Conservation (phyloP, 2,888 invertebrate species). For the Drosophila lutescens region DNA sequence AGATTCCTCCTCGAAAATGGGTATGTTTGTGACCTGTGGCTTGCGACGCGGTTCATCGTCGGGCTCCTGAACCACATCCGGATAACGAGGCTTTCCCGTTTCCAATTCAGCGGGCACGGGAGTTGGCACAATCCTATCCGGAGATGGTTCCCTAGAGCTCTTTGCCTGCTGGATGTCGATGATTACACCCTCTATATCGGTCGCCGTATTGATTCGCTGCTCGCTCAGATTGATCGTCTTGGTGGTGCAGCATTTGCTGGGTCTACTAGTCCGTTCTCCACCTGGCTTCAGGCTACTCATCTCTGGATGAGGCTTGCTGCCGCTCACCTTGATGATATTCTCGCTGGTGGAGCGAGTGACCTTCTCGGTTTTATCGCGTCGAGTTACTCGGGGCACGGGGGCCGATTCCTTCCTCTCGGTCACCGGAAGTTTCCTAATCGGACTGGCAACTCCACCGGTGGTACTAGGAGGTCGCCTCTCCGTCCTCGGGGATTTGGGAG, state of each 20-base stretch:
- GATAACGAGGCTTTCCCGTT: slow-evolving; percentile 88
- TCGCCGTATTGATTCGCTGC: slow-evolving; percentile 80
- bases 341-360: slow-evolving; percentile 87
- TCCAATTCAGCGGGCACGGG: slow-evolving; percentile 86
- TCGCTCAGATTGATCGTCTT: slow-evolving; percentile 85
- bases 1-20: slow-evolving; percentile 86
- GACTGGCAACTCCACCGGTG: slow-evolving; percentile 33
- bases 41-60: slow-evolving; percentile 87
- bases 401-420: slow-evolving; percentile 84
- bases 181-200: slow-evolving; percentile 86
- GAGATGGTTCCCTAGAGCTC: slow-evolving; percentile 90
- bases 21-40: slow-evolving; percentile 85
- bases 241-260: slow-evolving; percentile 85
- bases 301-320: slow-evolving; percentile 67
- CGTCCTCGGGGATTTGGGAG: slow-evolving; percentile 64
- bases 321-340: slow-evolving; percentile 85
- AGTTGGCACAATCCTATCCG: slow-evolving; percentile 89
- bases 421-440: slow-evolving; percentile 81
- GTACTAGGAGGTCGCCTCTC: slow-evolving; percentile 37
- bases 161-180: slow-evolving; percentile 90
- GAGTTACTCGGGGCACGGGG: slow-evolving; percentile 84
- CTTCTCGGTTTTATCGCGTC: slow-evolving; percentile 84
- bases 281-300: slow-evolving; percentile 61
- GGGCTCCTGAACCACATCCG: slow-evolving; percentile 90
- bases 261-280: slow-evolving; percentile 75